Percentiles rank a stretch among this genome's conserved stretches.
These are phyloP conservation scores for Galleria mellonella DNA, from an alignment of 1,140 invertebrate genomes.

Conservation along the genomic window DNA sequence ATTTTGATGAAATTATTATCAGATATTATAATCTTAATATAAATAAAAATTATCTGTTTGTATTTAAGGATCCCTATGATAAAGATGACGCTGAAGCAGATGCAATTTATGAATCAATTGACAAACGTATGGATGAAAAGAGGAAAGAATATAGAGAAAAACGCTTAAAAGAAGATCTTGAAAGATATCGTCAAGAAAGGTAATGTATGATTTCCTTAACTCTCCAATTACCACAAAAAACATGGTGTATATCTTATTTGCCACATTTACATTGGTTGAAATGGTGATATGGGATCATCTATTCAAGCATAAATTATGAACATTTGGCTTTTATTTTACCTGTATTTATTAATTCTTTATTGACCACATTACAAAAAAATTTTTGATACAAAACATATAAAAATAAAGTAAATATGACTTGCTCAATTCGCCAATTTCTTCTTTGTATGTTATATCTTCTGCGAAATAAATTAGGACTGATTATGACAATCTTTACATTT, in stretches of 20 bases:
- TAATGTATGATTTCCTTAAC: slow-evolving; percentile 11
- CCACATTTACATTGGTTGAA: no score
- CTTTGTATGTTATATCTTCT: no score
- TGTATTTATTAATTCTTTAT: no score
- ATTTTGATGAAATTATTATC: no score
- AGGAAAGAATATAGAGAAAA: slow-evolving; percentile 96
- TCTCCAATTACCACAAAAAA: background rate
- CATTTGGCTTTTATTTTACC: background rate
- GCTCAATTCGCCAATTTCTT: no score
- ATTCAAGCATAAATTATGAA: no score
- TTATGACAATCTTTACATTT: no score
- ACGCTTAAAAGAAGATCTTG: slow-evolving; percentile 90
- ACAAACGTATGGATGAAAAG: slow-evolving; percentile 99
- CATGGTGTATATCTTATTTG: no score
- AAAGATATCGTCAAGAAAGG: slow-evolving; percentile 98
- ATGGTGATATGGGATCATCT: no score
- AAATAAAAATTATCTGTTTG: background rate
- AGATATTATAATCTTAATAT: background rate
- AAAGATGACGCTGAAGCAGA: slow-evolving; percentile 99
- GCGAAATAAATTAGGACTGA: no score
- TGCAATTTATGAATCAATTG: slow-evolving; percentile 98
- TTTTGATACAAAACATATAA: background rate
- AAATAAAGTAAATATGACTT: no score
- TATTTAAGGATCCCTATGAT: slow-evolving; percentile 94
- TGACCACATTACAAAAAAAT: slow-evolving; percentile 1